Percentiles rank a stretch among this genome's conserved stretches.
phyloP scores from a whole-genome alignment of 2,113 vertebrate species.

The Lutjanus erythropterus region DNA sequence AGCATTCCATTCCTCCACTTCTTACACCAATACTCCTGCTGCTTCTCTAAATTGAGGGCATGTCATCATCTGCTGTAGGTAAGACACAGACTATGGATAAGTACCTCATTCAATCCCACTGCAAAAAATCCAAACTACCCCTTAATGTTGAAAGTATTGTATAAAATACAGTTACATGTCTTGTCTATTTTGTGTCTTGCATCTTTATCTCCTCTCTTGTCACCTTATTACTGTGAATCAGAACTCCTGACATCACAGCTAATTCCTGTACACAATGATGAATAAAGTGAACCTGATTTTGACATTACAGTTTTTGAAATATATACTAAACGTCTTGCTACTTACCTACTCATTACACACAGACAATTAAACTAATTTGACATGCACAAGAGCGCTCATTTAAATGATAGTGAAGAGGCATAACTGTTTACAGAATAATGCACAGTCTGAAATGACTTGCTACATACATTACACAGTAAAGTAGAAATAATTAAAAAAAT shows the following conservation, averaged over 20 bases:
- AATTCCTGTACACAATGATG: neutral
- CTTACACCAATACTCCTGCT: no score
- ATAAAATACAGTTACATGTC: slow-evolving; percentile 1
- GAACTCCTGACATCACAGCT: neutral
- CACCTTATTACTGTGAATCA: neutral
- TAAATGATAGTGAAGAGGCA: neutral
- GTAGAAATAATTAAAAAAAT: neutral
- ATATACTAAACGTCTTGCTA: neutral
- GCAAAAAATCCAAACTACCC: no score
- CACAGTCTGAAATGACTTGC: no score
- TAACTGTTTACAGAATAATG: slow-evolving; percentile 3
- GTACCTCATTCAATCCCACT: no score
- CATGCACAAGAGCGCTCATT: neutral
- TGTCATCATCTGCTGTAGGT: no score
- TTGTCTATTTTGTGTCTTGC: neutral
- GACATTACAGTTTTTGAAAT: neutral
- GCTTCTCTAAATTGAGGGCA: no score
- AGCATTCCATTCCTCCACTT: no score
- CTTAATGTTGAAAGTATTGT: neutral
- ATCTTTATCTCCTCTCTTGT: neutral
- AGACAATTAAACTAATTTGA: slow-evolving; percentile 17
- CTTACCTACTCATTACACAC: slow-evolving; percentile 19
- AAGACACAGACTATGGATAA: no score
- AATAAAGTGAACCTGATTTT: slow-evolving; percentile 6
- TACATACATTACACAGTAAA: neutral